Evolutionary conservation across 2,113 vertebrate genomes (phyloP).

Genomic region (Boulengeromyrus knoepffleri): DNA sequence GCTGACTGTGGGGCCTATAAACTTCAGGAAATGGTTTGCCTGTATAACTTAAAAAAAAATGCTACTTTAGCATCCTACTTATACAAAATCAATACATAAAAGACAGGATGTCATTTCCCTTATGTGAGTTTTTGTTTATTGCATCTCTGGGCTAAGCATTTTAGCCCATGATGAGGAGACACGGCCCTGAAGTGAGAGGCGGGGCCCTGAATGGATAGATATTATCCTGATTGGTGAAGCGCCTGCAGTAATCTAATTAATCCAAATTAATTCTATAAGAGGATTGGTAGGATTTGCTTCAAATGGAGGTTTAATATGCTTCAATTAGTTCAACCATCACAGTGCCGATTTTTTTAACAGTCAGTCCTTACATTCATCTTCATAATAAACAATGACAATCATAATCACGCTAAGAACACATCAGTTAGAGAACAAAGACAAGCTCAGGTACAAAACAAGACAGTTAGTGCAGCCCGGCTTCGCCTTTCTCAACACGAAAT

Average conservation of each 20-base stretch:
- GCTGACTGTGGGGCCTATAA: neutral
- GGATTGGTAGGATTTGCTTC: neutral
- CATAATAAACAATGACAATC: neutral
- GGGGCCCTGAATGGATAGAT: neutral
- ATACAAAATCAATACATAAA: neutral
- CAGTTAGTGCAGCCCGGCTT: neutral
- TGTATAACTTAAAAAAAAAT: neutral
- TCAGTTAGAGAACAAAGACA: neutral
- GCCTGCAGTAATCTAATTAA: neutral
- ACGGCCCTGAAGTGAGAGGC: neutral
- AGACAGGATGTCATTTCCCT: neutral
- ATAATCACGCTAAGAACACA: neutral
- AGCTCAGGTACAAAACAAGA: neutral
- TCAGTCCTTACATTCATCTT: neutral
- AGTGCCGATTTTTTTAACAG: neutral
- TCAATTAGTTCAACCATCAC: neutral
- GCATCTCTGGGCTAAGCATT: neutral
- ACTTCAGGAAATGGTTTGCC: neutral
- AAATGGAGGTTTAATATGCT: neutral
- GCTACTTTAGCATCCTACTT: neutral
- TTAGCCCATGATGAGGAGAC: neutral
- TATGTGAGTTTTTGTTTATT: neutral
- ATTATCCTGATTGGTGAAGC: neutral
- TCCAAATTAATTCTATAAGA: constrained; percentile 1
- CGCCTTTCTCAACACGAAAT: neutral